Base-by-base conservation (phyloP, 1,140 invertebrate species). In the Drosophila parvula region DNA sequence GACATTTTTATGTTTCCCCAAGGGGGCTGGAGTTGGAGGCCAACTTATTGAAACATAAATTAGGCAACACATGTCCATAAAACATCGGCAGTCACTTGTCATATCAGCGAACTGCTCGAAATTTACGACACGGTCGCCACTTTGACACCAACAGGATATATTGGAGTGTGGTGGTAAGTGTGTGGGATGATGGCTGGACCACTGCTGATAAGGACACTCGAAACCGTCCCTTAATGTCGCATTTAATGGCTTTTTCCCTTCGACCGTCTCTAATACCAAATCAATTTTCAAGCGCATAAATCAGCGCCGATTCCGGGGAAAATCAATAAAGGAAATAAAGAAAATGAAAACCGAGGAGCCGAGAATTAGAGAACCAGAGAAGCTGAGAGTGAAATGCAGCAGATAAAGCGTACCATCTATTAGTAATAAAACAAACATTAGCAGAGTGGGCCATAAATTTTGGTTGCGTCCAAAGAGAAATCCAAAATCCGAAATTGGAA, bases 41-140 rank as follows among this genome's bases (percentile, higher is more conserved):
- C 22, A n/a, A 73, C 43, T 73, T 73, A 89, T 83, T 86, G 83
- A 83, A 88, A 89, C 83, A 86, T 86, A 86, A 86, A 86, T 86
- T 86, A 89, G 62, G 83, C 83, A 86, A 89, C 83, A 86, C 76
- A 88, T 86, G 84, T 71, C 74, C 78, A 81, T 81, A 78, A 79
- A 88, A 62, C 79, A 85, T 79, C 68, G 81, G 10, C 63, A 77
- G 63, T 58, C 79, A 88, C 83, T 88, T 83, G 83, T 88, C 79
- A 88, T 86, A 86, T 86, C 83, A 88, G 76, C 62, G 53, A 53
- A 82, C 70, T 57, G 64, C 40, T 28, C 22, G 4, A 64, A 69
- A 79, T 86, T 86, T 82, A 88, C 68, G 82, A 86, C 60, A 51
- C 44, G 59, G 40, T 47, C 16, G 71, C 28, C 76, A 80, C 81